Base-by-base conservation (phyloP, 2,797 vertebrate genomes). In the Manis javanica region DNA sequence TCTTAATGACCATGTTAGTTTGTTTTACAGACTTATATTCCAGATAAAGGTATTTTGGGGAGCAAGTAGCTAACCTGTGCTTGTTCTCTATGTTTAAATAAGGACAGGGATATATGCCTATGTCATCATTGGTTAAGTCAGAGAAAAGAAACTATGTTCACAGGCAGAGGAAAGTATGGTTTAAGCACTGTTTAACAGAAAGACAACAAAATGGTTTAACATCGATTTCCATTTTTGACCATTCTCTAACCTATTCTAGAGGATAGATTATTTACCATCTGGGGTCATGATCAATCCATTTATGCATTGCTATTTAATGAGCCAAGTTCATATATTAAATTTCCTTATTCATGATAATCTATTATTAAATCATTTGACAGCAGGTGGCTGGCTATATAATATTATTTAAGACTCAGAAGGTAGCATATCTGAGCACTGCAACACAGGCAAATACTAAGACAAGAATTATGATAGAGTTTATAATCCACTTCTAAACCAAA, bases 401-500 rank as follows among this genome's bases (percentile, higher is more conserved):
- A 94, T 31, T 11, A 87, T 90, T 69, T 51, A 57, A 24, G 14
- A 90, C 10, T 79, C 34, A 79, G 7, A 68, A 63, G 26, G 23
- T 66, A 86, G 77, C 7, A 61, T 13, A 46, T 46, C 11, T 63
- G 72, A 91, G 53, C 37, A 59, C 6, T 29, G 29, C 12, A 51
- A 53, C 4, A 26, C 7, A n/a, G 26, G 15, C 0, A 86, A 90
- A 82, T 15, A 9, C 7, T 72, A 77, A 82, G 61, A n/a, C n/a
- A 75, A 93, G 0, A 13, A 74, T 66, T 24, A 79, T 29, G 4
- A 64, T 51, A 74, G 46, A 78, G 39, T 79, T 68, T 83, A 18
- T 37, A 79, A 39, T 92, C 57, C 63, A 84, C 15, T 95, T 96
- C n/a, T 78, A 90, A 94, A 14, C 4, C 16, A 81, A 85, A 10